A percentile compares a stretch with the other conserved stretches of the same genome.
phyloP scores from a whole-genome alignment of 2,797 vertebrate genomes.

The Ispidina picta region DNA sequence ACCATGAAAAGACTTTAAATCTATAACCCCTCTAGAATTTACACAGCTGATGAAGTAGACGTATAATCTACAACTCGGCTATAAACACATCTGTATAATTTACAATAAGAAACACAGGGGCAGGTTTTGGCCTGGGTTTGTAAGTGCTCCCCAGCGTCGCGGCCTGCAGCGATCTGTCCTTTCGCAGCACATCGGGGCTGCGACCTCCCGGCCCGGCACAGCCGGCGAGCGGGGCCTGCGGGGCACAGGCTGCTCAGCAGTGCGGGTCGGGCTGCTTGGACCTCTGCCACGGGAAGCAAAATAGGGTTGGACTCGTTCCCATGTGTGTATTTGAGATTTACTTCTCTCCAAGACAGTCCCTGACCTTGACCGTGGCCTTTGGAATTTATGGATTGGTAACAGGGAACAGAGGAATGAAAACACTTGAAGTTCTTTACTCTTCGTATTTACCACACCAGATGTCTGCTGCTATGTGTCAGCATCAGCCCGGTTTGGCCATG shows the following conservation, averaged over 20 bases:
- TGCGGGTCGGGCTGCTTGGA: not conserved
- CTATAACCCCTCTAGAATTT: not conserved
- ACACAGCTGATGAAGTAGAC: not conserved
- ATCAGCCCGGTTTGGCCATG: not conserved
- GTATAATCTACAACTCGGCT: not conserved
- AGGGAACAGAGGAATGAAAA: slow-evolving; percentile 40
- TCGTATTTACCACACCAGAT: not conserved
- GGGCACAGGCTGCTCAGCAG: not conserved
- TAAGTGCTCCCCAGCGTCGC: not conserved
- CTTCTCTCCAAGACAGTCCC: slow-evolving; percentile 14
- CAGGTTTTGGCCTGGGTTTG: not conserved
- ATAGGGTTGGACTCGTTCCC: slow-evolving; percentile 3
- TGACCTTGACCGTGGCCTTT: slow-evolving; percentile 34
- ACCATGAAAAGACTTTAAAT: not conserved
- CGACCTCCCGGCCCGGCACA: not conserved
- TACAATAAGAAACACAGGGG: not conserved
- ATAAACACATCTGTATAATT: not conserved
- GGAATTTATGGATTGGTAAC: slow-evolving; percentile 32
- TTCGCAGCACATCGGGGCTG: not conserved
- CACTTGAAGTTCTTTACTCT: slow-evolving; percentile 12
- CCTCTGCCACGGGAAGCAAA: not conserved
- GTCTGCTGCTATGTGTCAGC: not conserved
- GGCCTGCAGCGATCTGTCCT: not conserved
- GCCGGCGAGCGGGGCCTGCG: not conserved
- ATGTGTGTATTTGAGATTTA: slow-evolving; percentile 9